Conservation (phyloP, 2,113 vertebrate genomes). For the Tenrec ecaudatus region DNA sequence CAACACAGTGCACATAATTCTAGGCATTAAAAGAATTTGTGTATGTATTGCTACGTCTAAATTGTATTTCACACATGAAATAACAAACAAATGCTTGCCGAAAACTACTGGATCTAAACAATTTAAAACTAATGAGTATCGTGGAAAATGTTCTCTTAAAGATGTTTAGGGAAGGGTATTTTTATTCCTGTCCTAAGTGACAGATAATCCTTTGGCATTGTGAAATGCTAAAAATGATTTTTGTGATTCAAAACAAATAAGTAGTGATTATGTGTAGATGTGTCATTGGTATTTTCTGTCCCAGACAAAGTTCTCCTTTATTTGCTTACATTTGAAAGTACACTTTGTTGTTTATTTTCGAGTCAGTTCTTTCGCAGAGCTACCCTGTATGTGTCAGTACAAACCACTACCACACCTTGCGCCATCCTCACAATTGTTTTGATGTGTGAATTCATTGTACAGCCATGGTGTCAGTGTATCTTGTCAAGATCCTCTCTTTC, state of each 20-base stretch:
- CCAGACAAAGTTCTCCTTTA: background rate
- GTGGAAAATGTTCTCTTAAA: background rate
- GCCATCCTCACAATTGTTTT: too few relatives aligned
- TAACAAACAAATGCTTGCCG: background rate
- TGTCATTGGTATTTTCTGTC: background rate
- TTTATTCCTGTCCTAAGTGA: background rate
- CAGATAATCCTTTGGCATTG: background rate
- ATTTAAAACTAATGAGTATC: background rate
- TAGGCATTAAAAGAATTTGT: background rate
- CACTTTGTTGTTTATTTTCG: too few relatives aligned
- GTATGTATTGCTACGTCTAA: background rate
- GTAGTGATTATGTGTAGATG: background rate
- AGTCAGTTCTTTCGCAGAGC: too few relatives aligned
- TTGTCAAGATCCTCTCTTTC: too few relatives aligned
- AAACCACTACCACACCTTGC: too few relatives aligned
- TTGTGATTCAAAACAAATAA: background rate
- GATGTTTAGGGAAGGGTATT: background rate
- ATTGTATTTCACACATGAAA: background rate
- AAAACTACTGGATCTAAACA: background rate
- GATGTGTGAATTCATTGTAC: too few relatives aligned
- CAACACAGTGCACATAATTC: background rate
- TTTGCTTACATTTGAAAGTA: background rate
- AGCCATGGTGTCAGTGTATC: too few relatives aligned
- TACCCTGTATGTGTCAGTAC: too few relatives aligned
- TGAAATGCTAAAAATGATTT: background rate